Evolutionary conservation across 2,888 invertebrate genomes (phyloP).

Genomic region (Leptopilina myrica): DNA sequence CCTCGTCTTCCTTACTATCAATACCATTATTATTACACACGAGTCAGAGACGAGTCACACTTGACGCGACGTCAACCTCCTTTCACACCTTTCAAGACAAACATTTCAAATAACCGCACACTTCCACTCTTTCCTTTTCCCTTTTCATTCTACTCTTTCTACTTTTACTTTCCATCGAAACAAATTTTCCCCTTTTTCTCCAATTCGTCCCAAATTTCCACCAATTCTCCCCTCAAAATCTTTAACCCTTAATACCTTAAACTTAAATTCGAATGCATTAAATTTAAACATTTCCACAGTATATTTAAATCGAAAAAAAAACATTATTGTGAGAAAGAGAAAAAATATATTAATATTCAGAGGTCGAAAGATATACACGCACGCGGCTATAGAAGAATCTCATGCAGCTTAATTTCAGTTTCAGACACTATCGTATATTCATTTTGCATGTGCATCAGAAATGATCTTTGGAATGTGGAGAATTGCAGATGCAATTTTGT

Average conservation of each 20-base stretch:
- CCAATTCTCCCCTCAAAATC: too few species aligned
- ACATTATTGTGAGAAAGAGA: not conserved
- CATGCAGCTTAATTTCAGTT: conserved; percentile 40
- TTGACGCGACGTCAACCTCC: conserved; percentile 35
- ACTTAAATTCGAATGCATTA: too few species aligned
- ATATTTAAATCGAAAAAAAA: not conserved
- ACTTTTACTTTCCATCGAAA: conserved; percentile 1
- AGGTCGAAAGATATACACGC: not conserved
- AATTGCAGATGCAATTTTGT: conserved; percentile 37
- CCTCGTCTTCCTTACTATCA: conserved; percentile 36
- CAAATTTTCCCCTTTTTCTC: not conserved
- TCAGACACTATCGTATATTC: conserved; percentile 13
- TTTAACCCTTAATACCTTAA: too few species aligned
- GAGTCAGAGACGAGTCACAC: conserved; percentile 23
- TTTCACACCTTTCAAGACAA: conserved; percentile 39
- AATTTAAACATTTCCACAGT: not conserved
- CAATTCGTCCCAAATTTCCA: too few species aligned
- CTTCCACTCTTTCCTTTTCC: not conserved
- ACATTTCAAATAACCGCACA: conserved; percentile 23
- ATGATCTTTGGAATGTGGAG: conserved; percentile 38
- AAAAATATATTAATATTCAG: conserved; percentile 33
- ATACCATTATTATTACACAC: conserved; percentile 37
- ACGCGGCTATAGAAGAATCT: conserved; percentile 8
- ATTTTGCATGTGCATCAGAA: conserved; percentile 26
- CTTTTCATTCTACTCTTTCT: conserved; percentile 6